Evolutionary conservation across 2,888 invertebrate genomes (phyloP), one percentile per base, ranked within the genome.

Genomic region (Pheosia gnoma): DNA sequence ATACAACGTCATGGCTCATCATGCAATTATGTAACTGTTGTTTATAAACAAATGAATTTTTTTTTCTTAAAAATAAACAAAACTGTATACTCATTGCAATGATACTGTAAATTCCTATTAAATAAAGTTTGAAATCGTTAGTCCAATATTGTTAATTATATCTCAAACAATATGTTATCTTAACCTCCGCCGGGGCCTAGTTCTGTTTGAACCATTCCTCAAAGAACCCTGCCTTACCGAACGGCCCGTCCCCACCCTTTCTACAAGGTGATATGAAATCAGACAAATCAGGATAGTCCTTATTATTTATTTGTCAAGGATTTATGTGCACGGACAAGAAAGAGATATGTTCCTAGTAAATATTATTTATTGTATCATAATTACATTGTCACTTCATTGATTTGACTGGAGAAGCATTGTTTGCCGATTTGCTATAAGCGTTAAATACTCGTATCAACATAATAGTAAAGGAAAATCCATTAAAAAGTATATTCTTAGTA

Each of bases 171-270:
- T 25, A 25, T n/a, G n/a, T 25, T 25, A 25, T 25, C 25, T 25
- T 25, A 25, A 2, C 89, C 89, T 1, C 90, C 91, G 0, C 72
- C 88, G 0, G 91, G 92, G 70, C 91, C 93, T 0, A 87, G 77
- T 63, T 89, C 91, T 71, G 90, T 95, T 37, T 94, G 62, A 95
- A 95, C 77, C 95, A 94, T 68, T 91, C 94, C 0, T 94, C 94
- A 53, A 95, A 95, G 77, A 95, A 96, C 75, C 94, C 94, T 5
- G 94, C 95, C 60, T 95, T 96, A 70, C 96, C 96, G 3, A 96
- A 96, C 75, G 96, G 96, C 1, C 96, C 96, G 8, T 95, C 96
- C 13, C 96, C 96, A 13, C 96, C 96, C 8, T 86, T 96, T 58
- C 96, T 96, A 0, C 92, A 94, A 60, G 94, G 95, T 39, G 94